Conservation (phyloP, 2,797 vertebrate genomes). For the Cyclopterus lumpus region DNA sequence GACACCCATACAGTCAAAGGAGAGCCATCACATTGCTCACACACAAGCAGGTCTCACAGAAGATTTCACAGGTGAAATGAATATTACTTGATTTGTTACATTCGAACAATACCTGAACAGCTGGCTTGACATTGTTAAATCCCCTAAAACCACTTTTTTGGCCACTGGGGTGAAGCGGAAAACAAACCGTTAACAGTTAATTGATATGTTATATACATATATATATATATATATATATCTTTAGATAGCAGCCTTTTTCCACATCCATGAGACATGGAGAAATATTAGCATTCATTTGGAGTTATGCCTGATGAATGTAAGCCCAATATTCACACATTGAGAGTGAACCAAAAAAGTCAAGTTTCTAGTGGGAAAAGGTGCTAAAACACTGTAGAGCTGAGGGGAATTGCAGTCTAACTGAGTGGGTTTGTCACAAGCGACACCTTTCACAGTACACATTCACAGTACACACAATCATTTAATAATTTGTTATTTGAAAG, state of each 20-base stretch:
- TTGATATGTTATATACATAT: neutral
- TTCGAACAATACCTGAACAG: conserved; percentile 7
- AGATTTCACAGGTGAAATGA: conserved; percentile 27
- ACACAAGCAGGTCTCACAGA: conserved; percentile 26
- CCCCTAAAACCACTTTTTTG: neutral
- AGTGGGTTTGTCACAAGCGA: neutral
- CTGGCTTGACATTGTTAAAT: conserved; percentile 7
- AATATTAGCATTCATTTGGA: neutral
- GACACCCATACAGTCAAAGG: conserved; percentile 22
- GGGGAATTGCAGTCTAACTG: neutral
- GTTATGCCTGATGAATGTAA: neutral
- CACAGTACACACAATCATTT: neutral
- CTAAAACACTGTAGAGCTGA: neutral
- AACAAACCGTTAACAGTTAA: conserved; percentile 7
- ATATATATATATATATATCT: no score
- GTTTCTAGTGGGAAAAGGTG: neutral
- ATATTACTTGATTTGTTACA: conserved; percentile 22
- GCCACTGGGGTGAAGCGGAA: conserved; percentile 1
- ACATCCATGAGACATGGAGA: neutral
- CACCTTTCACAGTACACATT: neutral
- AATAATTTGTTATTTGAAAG: neutral
- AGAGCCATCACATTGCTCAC: conserved; percentile 40
- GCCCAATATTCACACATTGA: neutral
- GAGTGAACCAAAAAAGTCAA: neutral
- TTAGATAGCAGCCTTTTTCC: neutral